phyloP scores from a whole-genome alignment of 2,888 invertebrate genomes.

The Molanna angustata region DNA sequence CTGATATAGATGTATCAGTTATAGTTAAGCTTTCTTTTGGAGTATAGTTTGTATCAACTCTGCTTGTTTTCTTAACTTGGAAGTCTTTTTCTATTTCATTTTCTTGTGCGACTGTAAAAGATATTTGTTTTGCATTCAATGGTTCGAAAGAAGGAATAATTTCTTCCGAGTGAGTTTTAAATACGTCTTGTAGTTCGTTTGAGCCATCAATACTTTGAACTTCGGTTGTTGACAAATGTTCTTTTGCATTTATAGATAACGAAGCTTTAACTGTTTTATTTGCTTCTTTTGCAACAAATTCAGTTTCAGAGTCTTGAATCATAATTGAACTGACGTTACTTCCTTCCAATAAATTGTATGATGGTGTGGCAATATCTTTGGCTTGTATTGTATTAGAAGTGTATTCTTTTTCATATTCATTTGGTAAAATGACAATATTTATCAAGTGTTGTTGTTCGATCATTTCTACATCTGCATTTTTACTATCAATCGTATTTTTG shows the following conservation, averaged over 20 bases:
- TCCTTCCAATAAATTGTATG: slow-evolving; percentile 56
- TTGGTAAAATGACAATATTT: slow-evolving; percentile 55
- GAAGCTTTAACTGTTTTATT: slow-evolving; percentile 57
- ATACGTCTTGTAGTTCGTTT: slow-evolving; percentile 47
- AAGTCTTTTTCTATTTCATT: slow-evolving; percentile 52
- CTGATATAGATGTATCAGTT: slow-evolving; percentile 60
- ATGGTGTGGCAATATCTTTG: slow-evolving; percentile 47
- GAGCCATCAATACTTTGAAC: slow-evolving; percentile 56
- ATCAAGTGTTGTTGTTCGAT: slow-evolving; percentile 61
- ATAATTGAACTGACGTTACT: slow-evolving; percentile 57
- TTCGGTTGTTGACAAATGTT: slow-evolving; percentile 61
- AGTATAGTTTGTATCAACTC: slow-evolving; percentile 50
- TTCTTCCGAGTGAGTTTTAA: slow-evolving; percentile 56
- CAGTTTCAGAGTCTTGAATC: slow-evolving; percentile 66
- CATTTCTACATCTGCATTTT: slow-evolving; percentile 59
- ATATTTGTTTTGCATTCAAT: slow-evolving; percentile 62
- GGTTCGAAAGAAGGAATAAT: slow-evolving; percentile 55
- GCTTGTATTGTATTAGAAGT: slow-evolving; percentile 45
- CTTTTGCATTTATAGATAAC: slow-evolving; percentile 55
- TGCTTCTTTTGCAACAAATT: slow-evolving; percentile 50
- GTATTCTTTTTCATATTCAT: slow-evolving; percentile 60
- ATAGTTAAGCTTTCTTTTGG: slow-evolving; percentile 62
- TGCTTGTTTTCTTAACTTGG: slow-evolving; percentile 39
- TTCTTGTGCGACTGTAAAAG: slow-evolving; percentile 61
- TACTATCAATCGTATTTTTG: slow-evolving; percentile 48